Percentiles rank a stretch among this genome's conserved stretches.
Conservation (phyloP, 2,113 vertebrate species). For the Mormyrus iriodes region DNA sequence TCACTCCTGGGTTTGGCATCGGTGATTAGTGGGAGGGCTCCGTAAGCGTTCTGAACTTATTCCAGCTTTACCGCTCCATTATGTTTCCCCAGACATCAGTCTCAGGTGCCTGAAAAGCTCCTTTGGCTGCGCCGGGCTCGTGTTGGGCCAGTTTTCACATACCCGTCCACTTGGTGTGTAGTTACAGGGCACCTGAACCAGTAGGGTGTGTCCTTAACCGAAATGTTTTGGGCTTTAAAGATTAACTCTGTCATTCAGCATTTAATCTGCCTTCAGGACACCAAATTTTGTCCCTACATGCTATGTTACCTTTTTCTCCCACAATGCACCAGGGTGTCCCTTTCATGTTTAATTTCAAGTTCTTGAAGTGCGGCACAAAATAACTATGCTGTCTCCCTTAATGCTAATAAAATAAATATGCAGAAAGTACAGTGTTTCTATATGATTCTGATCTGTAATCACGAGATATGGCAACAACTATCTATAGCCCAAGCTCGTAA, state of each 20-base stretch:
- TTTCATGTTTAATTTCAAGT: background rate
- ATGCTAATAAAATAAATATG: background rate
- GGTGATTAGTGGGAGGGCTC: background rate
- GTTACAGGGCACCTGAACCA: background rate
- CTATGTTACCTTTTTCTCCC: background rate
- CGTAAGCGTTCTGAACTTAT: background rate
- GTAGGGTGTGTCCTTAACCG: background rate
- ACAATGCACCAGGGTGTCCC: background rate
- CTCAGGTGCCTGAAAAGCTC: background rate
- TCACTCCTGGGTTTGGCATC: background rate
- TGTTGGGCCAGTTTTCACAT: background rate
- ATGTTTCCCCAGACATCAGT: background rate
- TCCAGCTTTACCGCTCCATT: background rate
- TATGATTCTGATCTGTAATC: background rate
- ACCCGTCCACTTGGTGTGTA: background rate
- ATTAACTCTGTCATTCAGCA: too few relatives aligned
- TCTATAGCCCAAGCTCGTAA: background rate
- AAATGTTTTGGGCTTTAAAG: background rate
- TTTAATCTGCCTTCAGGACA: background rate
- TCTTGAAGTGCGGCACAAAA: background rate
- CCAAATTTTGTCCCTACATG: background rate
- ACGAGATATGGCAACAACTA: background rate
- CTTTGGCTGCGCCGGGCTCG: background rate
- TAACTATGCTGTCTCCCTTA: background rate
- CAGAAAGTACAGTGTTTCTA: background rate